A percentile compares a stretch with the other conserved stretches of the same genome.
Conservation (phyloP, 2,797 vertebrate genomes). For the Cirrhinus molitorella region DNA sequence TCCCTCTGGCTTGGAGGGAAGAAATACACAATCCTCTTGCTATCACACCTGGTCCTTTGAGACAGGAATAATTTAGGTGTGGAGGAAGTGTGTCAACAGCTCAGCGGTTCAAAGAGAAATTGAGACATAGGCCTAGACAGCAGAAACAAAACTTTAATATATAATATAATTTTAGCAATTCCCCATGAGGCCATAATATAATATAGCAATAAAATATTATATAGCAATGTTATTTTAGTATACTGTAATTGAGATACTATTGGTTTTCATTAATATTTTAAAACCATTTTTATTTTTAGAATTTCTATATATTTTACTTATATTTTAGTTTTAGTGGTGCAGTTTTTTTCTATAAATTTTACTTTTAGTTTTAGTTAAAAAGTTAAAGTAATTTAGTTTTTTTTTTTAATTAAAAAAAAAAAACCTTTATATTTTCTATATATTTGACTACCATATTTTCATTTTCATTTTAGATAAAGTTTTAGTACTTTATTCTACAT, state of each 20-base stretch:
- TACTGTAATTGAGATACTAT: not conserved
- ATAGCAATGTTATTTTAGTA: not conserved
- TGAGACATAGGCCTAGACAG: not conserved
- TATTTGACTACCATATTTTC: too few species aligned
- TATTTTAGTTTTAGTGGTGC: too few species aligned
- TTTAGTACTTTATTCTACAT: too few species aligned
- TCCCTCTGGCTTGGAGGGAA: slow-evolving; percentile 26
- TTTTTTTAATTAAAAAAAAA: too few species aligned
- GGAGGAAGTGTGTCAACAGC: slow-evolving; percentile 40
- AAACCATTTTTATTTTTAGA: too few species aligned
- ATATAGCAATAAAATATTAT: not conserved
- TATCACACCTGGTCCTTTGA: slow-evolving; percentile 30
- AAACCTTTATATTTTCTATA: too few species aligned
- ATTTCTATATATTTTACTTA: not conserved
- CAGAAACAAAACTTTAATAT: not conserved
- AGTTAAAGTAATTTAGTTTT: too few species aligned
- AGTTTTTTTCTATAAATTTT: too few species aligned
- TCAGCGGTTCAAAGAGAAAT: slow-evolving; percentile 31
- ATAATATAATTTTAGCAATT: not conserved
- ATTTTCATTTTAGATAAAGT: too few species aligned
- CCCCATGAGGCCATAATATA: too few species aligned
- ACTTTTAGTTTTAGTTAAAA: too few species aligned
- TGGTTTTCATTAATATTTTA: not conserved
- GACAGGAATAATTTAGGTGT: slow-evolving; percentile 32
- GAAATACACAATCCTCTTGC: slow-evolving; percentile 33